Conservation (phyloP, 2,113 vertebrate genomes). For the Bostrychus sinensis region DNA sequence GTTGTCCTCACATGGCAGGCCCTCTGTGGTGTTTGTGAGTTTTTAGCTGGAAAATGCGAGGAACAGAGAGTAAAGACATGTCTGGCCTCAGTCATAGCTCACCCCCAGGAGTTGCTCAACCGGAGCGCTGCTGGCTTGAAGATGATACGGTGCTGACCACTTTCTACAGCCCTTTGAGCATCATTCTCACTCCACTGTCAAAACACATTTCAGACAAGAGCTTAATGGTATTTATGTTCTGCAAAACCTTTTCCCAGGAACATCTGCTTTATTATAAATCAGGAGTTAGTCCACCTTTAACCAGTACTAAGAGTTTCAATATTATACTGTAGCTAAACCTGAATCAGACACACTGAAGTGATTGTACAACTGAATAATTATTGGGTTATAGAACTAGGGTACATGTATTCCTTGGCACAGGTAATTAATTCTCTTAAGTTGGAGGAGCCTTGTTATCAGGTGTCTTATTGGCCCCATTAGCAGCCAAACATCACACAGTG, state of each 20-base stretch:
- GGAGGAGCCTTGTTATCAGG: too few relatives aligned
- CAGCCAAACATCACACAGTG: too few relatives aligned
- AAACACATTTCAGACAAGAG: slow-evolving; percentile 12
- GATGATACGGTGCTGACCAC: slow-evolving; percentile 34
- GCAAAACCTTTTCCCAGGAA: slow-evolving; percentile 12
- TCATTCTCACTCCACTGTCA: not conserved
- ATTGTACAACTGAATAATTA: too few relatives aligned
- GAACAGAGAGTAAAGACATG: slow-evolving; percentile 31
- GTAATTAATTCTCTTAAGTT: too few relatives aligned
- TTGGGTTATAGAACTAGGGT: too few relatives aligned
- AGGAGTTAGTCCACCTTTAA: slow-evolving; percentile 7
- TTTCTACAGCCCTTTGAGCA: slow-evolving; percentile 38
- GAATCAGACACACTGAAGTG: too few relatives aligned
- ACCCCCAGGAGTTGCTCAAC: slow-evolving; percentile 24
- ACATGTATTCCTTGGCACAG: too few relatives aligned
- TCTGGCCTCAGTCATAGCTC: slow-evolving; percentile 43
- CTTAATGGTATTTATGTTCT: slow-evolving; percentile 7
- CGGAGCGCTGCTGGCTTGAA: slow-evolving; percentile 33
- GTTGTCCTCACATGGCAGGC: slow-evolving; percentile 35
- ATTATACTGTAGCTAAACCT: too few relatives aligned
- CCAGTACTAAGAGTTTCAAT: not conserved
- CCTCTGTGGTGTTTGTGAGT: slow-evolving; percentile 33
- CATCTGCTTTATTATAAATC: not conserved
- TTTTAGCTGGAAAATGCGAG: slow-evolving; percentile 20
- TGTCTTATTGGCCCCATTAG: too few relatives aligned